Evolutionary conservation across 2,888 invertebrate species (phyloP), one percentile per base, ranked within the genome.

Genomic region (Archips crataeganus): DNA sequence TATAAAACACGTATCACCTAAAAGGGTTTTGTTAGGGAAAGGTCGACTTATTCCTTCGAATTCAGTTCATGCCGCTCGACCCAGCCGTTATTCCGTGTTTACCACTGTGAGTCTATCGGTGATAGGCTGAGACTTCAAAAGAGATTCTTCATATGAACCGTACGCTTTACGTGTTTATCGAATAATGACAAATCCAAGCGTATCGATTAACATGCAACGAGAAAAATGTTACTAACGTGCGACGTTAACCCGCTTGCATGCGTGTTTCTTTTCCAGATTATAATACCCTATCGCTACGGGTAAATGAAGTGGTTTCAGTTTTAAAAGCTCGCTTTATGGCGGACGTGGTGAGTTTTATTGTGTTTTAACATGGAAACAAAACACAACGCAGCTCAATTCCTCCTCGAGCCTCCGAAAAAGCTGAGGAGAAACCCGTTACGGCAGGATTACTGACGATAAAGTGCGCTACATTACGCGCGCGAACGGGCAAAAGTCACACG

Each of bases 391-490:
- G 70, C 73, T 73, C 73, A 78, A 75, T 78, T 77, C 68, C 62
- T 76, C 69, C 71, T 75, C 70, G 54, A 75, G 74, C 70, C 73
- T 68, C 74, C 64, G 62, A 76, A 78, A 79, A 79, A 80, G 75
- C 75, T 62, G 64, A 74, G 84, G 79, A 83, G 75, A 79, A 76
- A 80, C 79, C 80, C 79, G 81, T 85, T 81, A 84, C 78, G 77
- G 80, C 75, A 75, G 85, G 87, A 89, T 89, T 89, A 89, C 85
- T 77, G 81, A 84, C 87, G 87, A 86, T 89, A 89, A 90, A 90
- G 84, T 86, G 85, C 80, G 87, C 81, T 79, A 86, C 89, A 88
- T 90, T 90, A 89, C 85, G 84, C 85, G 84, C 82, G 82, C 81
- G 82, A 86, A 83, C 83, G 85, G 82, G 82, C 82, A 84, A 83